Conservation (phyloP, 2,888 invertebrate species). For the Gymnocheta viridis region DNA sequence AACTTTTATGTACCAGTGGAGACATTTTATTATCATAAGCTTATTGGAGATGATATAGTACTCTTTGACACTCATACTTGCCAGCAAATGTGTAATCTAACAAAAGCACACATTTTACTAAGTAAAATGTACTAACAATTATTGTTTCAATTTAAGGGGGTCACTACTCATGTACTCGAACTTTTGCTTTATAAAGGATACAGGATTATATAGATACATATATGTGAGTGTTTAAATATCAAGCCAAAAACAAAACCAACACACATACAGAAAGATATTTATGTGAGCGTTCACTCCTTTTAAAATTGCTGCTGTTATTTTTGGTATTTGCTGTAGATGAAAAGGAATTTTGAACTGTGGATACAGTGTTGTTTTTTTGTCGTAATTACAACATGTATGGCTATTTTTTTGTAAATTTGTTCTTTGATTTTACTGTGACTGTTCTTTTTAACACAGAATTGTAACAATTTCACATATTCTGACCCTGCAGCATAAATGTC, state of each 20-base stretch:
- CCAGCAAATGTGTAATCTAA: not conserved
- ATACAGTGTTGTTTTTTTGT: constrained; percentile 28
- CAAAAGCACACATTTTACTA: not conserved
- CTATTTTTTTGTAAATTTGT: constrained; percentile 1
- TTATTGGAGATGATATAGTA: constrained; percentile 57
- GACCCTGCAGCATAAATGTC: constrained; percentile 65
- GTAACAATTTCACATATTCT: constrained; percentile 63
- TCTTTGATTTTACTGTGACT: constrained; percentile 32
- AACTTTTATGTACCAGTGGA: constrained; percentile 30
- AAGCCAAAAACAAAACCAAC: constrained; percentile 14
- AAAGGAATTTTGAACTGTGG: constrained; percentile 35
- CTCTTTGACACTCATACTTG: constrained; percentile 28
- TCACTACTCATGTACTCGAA: constrained; percentile 22
- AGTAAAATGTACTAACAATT: constrained; percentile 1
- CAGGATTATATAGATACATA: not conserved
- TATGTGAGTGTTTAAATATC: constrained; percentile 5
- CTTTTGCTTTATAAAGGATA: not conserved
- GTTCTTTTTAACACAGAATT: constrained; percentile 16
- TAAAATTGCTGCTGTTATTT: not conserved
- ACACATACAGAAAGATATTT: not conserved
- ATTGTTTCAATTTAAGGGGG: constrained; percentile 47
- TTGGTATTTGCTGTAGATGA: constrained; percentile 32
- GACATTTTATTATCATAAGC: constrained; percentile 64
- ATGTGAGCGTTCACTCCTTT: not conserved
- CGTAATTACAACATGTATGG: constrained; percentile 58